Conservation (phyloP, 2,797 vertebrate species). For the Sebastes baramenuke region DNA sequence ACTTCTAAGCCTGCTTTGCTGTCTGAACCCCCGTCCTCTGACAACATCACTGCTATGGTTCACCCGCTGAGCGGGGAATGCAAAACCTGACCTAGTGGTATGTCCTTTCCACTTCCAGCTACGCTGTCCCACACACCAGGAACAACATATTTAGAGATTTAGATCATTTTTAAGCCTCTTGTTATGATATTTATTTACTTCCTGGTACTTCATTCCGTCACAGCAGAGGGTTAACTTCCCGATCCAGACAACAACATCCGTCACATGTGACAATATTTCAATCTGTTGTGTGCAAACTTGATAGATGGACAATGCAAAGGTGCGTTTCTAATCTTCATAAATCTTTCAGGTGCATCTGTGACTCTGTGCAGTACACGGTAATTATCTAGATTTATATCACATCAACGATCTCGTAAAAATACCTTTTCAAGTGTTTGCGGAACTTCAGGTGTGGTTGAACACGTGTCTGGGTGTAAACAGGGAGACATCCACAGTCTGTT, state of each 20-base stretch:
- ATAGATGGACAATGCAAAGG: background rate
- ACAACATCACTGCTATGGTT: background rate
- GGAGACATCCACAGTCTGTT: background rate
- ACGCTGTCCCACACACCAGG: background rate
- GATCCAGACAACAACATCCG: background rate
- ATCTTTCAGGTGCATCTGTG: conserved; percentile 15
- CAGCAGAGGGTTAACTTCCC: background rate
- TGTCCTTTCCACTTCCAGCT: conserved; percentile 2
- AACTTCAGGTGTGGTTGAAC: background rate
- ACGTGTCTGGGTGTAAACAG: background rate
- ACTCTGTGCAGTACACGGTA: background rate
- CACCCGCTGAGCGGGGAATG: conserved; percentile 9
- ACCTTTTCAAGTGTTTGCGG: background rate
- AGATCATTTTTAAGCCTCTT: background rate
- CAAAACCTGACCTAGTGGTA: conserved; percentile 3
- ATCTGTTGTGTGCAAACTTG: background rate
- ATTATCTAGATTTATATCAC: conserved; percentile 33
- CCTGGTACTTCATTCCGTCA: background rate
- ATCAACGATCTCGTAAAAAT: background rate
- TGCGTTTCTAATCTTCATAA: background rate
- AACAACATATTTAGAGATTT: background rate
- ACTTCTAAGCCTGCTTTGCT: background rate
- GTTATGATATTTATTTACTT: background rate
- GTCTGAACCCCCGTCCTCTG: conserved; percentile 7
- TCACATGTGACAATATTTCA: background rate